Conservation (phyloP, 2,797 vertebrate genomes). For the Chromobotia macracanthus region DNA sequence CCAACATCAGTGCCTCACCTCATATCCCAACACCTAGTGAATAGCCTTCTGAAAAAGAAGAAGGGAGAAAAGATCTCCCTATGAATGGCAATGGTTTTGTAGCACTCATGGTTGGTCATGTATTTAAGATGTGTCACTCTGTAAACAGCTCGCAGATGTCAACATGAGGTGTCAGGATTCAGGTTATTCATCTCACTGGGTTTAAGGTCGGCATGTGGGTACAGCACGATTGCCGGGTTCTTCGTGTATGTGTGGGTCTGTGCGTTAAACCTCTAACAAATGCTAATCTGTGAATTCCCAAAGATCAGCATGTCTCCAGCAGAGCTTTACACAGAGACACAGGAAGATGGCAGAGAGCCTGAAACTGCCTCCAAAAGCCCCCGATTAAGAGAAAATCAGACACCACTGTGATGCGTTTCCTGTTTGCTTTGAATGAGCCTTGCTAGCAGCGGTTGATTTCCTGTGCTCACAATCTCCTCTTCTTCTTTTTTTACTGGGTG, state of each 20-base stretch:
- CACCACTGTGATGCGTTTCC: conserved; percentile 51
- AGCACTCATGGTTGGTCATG: conserved; percentile 57
- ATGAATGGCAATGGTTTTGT: not conserved
- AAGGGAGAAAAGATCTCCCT: no score
- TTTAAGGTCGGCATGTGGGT: conserved; percentile 30
- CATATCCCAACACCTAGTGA: no score
- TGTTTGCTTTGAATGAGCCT: conserved; percentile 59
- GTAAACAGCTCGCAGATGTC: conserved; percentile 41
- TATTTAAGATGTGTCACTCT: conserved; percentile 62
- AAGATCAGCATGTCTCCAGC: conserved; percentile 73
- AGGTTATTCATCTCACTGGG: conserved; percentile 58
- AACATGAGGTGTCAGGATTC: conserved; percentile 51
- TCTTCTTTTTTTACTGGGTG: conserved; percentile 16
- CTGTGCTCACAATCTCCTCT: conserved; percentile 46
- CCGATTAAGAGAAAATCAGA: conserved; percentile 67
- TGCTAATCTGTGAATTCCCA: conserved; percentile 77
- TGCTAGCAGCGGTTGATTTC: conserved; percentile 52
- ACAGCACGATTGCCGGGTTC: conserved; percentile 43
- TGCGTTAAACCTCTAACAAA: conserved; percentile 70
- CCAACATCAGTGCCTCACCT: no score
- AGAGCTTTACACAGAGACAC: conserved; percentile 68
- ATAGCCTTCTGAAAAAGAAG: no score
- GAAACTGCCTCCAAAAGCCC: conserved; percentile 62
- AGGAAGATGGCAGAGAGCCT: conserved; percentile 67
- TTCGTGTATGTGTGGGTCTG: conserved; percentile 5